phyloP scores from a whole-genome alignment of 2,113 vertebrate genomes.

The Lycaon pictus region DNA sequence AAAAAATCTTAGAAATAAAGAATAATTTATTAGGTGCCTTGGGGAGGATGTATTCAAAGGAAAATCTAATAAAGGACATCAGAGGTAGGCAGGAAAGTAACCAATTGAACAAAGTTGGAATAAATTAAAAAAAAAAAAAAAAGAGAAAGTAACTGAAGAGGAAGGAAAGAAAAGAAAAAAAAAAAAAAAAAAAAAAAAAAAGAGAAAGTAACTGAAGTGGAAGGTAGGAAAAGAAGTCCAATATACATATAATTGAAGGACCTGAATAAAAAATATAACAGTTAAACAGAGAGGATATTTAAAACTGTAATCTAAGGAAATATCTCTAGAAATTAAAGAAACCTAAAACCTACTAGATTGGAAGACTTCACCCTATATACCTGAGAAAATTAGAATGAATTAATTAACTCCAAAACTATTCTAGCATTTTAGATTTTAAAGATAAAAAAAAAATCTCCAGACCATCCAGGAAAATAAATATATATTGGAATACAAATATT shows the following conservation, averaged over 20 bases:
- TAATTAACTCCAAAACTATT: not conserved
- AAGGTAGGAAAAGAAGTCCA: not conserved
- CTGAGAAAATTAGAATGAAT: not conserved
- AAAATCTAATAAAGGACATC: not conserved
- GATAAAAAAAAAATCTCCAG: not conserved
- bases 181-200: not conserved
- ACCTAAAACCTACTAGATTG: not conserved
- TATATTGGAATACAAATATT: slow-evolving; percentile 22
- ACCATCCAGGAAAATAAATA: not conserved
- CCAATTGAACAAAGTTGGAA: not conserved
- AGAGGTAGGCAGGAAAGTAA: not conserved
- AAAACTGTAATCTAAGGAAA: not conserved
- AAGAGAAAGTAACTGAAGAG: not conserved
- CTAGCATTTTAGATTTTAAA: not conserved
- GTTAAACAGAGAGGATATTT: not conserved
- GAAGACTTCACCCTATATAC: not conserved
- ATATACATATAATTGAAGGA: not conserved
- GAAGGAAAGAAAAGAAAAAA: not conserved
- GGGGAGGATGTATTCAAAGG: not conserved
- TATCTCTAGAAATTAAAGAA: not conserved
- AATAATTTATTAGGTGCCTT: not conserved
- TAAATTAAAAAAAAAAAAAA: not conserved
- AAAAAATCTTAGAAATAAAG: not conserved
- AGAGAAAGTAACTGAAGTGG: not conserved
- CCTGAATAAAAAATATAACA: not conserved